Evolutionary conservation across 2,113 vertebrate genomes (phyloP), one percentile per base, ranked within the genome.

Genomic region (Actenoides lindsayi): DNA sequence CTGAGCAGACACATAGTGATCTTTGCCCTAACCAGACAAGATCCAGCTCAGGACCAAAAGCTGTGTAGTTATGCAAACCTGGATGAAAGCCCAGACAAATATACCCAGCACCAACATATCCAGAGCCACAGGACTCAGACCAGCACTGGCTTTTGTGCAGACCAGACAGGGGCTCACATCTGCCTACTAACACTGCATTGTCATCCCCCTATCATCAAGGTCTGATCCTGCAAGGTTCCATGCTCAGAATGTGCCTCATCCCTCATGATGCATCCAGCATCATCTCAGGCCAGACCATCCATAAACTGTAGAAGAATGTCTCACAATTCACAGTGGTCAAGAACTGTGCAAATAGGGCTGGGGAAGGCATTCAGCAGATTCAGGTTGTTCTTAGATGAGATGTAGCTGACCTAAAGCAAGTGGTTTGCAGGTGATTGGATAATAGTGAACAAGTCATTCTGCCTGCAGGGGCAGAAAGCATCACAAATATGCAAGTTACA

Each of bases 391-490:
- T 90, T 46, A 62, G 69, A 27, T 79, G 70, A 51, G 70, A 51
- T 50, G 35, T 11, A 82, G 93, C 35, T 91, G 84, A 87, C 77
- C 83, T 62, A 75, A 94, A 89, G 62, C 63, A 82, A 93, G 68
- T 33, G 65, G 75, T 87, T 75, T 93, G 39, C 73, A 73, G 48
- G 44, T 74, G 75, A 94, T 2, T 88, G 82, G 82, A 25, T 48
- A 83, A 24, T 15, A 93, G 27, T 31, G 84, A 92, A 75, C 35
- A 68, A 87, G 57, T 94, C 65, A 82, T 87, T 65, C 87, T 71
- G 81, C 93, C 92, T 94, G 77, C 56, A 96, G 77, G 74, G 54
- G 42, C 74, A 95, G 62, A 89, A 96, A 94, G 41, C 65, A 82
- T 94, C 69, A 51, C 82, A 93, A 89, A 85, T 76, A 87, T 48